Evolutionary conservation across 2,797 vertebrate genomes (phyloP).

Genomic region (Muscicapa striata): DNA sequence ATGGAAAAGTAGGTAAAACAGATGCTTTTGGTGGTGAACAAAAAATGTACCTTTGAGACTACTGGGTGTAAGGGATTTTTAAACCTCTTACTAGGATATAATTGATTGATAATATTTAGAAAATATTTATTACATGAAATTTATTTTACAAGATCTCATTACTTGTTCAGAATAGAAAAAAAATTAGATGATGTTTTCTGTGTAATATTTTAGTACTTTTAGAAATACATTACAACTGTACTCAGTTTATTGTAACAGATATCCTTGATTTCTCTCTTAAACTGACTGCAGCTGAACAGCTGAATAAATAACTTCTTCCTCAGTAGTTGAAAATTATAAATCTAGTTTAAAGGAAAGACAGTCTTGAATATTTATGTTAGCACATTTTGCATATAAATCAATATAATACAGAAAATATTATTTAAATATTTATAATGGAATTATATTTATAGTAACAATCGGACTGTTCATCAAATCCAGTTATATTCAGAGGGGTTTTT

Average conservation of each 20-base stretch:
- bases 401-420: background rate
- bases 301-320: background rate
- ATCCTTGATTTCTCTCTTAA: background rate
- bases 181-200: background rate
- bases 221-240: background rate
- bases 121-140: background rate
- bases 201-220: background rate
- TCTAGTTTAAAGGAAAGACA: background rate
- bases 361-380: background rate
- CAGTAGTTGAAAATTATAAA: background rate
- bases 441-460: background rate
- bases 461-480: rapidly evolving
- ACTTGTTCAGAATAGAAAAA: background rate
- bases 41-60: background rate
- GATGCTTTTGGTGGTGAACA: background rate
- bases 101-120: background rate
- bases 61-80: background rate
- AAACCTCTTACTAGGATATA: background rate
- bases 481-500: background rate
- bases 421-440: background rate
- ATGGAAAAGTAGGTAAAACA: background rate
- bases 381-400: background rate
- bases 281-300: background rate
- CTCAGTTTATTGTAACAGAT: background rate
- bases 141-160: background rate